Evolutionary conservation across 2,888 invertebrate species (phyloP), one percentile per base, ranked within the genome.

Genomic region (Eristalinus aeneus): DNA sequence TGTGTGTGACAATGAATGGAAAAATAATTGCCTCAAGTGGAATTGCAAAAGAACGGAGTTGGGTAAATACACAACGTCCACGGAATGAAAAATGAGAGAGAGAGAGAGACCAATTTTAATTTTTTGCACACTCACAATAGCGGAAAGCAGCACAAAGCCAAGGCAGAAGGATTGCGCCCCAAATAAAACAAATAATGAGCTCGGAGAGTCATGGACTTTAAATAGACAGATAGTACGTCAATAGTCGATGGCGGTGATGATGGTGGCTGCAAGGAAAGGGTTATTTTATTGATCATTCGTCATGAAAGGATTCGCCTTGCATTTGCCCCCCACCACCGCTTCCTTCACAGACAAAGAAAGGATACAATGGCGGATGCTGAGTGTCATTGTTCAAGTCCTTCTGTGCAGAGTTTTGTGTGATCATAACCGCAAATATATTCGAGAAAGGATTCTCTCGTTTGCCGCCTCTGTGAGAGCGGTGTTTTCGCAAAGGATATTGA

Each of bases 21-120:
- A 65, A 82, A 86, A 86, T 86, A 86, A 86, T 86, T 86, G 86
- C 86, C 86, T 82, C 74, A 63, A 81, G 85, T 74, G 74, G 65
- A 68, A 63, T 84, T 53, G 69, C 74, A 67, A 68, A 31, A 80
- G n/a, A 39, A 2, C 39, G 23, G 23, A 71, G 61, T n/a, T 27
- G 23, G 20, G 23, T 22, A 69, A 27, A 64, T 20, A 20, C 16
- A 56, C 67, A 82, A 68, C 73, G 39, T n/a, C 1, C 39, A 39
- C 39, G 12, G 16, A 39, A 39, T 39, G 39, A 39, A 39, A 39
- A 39, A 39, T 39, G 39, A 12, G 39, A 39, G n/a, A 39, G 39
- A 12, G 39, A 39, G n/a, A 39, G n/a, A 39, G 39, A 39, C 12
- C 0, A 12, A 39, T n/a, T 39, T 39, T 39, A 4, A n/a, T 1